Conservation (phyloP, 1,140 invertebrate genomes). For the Panulirus ornatus region DNA sequence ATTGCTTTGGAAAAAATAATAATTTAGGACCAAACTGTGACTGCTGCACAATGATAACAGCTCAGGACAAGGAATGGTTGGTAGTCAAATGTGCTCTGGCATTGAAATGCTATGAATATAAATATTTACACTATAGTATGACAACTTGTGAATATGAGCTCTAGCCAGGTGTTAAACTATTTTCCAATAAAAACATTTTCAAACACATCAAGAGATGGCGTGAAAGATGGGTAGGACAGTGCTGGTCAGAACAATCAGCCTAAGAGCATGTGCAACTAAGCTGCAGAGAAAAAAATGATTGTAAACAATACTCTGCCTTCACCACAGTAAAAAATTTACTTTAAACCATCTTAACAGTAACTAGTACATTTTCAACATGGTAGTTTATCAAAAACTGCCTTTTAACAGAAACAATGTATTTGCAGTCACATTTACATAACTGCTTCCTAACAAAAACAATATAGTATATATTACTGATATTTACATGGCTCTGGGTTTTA, state of each 20-base stretch:
- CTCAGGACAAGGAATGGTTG: not conserved
- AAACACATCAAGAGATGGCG: conserved; percentile 10
- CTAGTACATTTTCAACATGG: too few species aligned
- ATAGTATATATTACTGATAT: too few species aligned
- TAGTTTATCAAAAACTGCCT: too few species aligned
- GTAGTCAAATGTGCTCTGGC: not conserved
- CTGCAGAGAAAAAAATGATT: not conserved
- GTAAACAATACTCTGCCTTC: not conserved
- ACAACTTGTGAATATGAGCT: not conserved
- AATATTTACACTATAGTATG: not conserved
- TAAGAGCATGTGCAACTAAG: not conserved
- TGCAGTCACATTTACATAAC: too few species aligned
- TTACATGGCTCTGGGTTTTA: too few species aligned
- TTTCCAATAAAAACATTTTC: not conserved
- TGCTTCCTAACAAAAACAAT: too few species aligned
- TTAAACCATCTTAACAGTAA: not conserved
- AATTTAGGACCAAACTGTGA: not conserved
- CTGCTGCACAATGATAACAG: not conserved
- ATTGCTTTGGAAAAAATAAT: conserved; percentile 19
- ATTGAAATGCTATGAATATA: not conserved
- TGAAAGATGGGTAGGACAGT: not conserved
- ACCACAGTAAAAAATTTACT: not conserved
- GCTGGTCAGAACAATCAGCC: not conserved
- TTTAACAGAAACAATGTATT: too few species aligned
- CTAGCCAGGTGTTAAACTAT: too few species aligned